Evolutionary conservation across 1,140 invertebrate genomes (phyloP), one percentile per base, ranked within the genome.

Genomic region (Planococcus citri): DNA sequence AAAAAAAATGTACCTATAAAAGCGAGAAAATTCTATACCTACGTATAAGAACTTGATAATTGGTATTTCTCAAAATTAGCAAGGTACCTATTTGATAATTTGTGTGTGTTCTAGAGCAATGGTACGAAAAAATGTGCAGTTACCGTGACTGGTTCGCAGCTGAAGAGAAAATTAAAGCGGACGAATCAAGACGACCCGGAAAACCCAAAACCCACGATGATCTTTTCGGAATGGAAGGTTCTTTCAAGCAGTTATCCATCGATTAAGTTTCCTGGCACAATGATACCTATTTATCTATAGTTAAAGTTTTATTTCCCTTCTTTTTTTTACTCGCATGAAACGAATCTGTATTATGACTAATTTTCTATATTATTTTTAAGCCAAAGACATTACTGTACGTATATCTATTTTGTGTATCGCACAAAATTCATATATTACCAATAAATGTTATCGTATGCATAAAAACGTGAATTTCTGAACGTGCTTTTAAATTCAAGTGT

Each of bases 161-260:
- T 4, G 88, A 91, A 74, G 88, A 90, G 75, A 78, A 80, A 2
- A 76, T 90, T 14, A 86, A 87, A 75, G 83, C 88, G 0, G 88
- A 90, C 73, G 89, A 91, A 76, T 80, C 82, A 0, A 83, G 88
- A 69, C 82, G 90, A 73, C 86, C 86, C 0, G 90, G 87, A 33
- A 86, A 86, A 75, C 88, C 89, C 41, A 91, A 88, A 74, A 90
- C 88, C 67, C 84, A 86, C 70, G 87, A 90, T 73, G 88, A 91
- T 75, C 77, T 92, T 0, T 91, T 91, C 72, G 90, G 89, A 27
- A 82, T 91, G 73, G 89, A 91, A 72, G 90, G 89, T 57, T 89
- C 88, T 25, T 91, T 91, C 78, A 82, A 88, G 74, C 87, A 92
- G 78, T 77, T 91, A 8, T 77, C 82, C 29, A 90, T 92, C 72